phyloP scores from a whole-genome alignment of 1,140 invertebrate species.

The Sitophilus oryzae region DNA sequence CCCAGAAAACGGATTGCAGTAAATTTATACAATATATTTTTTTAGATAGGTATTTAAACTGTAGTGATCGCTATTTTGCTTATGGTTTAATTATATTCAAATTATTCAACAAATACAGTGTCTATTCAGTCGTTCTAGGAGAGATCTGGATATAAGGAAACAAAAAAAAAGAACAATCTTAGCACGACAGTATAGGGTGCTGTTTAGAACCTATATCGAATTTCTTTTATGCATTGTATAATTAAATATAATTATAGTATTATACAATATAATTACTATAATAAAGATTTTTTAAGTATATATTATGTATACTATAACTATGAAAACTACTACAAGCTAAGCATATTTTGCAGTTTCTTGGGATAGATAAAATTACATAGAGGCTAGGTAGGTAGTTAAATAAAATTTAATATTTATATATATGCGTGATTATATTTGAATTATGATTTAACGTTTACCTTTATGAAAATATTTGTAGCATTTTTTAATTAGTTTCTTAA shows the following conservation, averaged over 20 bases:
- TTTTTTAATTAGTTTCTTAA: conserved; percentile 38
- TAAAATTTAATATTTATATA: conserved; percentile 37
- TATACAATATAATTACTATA: conserved; percentile 29
- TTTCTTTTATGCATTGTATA: conserved; percentile 23
- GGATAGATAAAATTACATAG: conserved; percentile 28
- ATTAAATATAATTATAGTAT: conserved; percentile 26
- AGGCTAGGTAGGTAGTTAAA: conserved; percentile 30
- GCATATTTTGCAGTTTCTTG: conserved; percentile 26
- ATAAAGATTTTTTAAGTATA: conserved; percentile 27
- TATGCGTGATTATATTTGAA: conserved; percentile 43
- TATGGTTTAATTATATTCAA: conserved; percentile 29
- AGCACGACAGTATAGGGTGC: conserved; percentile 26
- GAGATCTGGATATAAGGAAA: conserved; percentile 10
- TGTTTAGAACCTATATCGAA: conserved; percentile 24
- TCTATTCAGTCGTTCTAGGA: conserved; percentile 25
- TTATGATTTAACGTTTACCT: conserved; percentile 36
- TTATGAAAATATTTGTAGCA: conserved; percentile 44
- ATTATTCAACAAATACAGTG: conserved; percentile 27
- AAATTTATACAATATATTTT: conserved; percentile 33
- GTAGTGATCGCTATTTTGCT: conserved; percentile 30
- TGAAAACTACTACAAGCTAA: conserved; percentile 27
- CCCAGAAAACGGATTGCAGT: conserved; percentile 44
- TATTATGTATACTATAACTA: conserved; percentile 26
- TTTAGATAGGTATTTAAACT: conserved; percentile 28
- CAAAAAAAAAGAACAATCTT: conserved; percentile 19